Percentiles rank a stretch among this genome's conserved stretches.
phyloP scores from a whole-genome alignment of 2,113 vertebrate species.

The Cynoglossus semilaevis region DNA sequence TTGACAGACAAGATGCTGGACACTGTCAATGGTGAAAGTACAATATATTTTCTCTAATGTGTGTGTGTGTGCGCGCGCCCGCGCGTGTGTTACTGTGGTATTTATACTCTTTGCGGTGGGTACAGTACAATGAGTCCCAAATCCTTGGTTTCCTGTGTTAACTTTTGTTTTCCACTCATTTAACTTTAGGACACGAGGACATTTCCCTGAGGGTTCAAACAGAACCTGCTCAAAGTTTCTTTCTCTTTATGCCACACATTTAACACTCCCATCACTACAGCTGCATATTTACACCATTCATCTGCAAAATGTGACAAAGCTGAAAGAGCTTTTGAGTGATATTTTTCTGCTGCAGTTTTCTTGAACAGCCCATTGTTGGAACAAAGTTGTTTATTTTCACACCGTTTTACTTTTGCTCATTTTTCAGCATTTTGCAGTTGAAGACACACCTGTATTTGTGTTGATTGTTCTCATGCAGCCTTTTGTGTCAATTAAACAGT shows the following conservation, averaged over 20 bases:
- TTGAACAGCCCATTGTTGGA: not conserved
- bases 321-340: not conserved
- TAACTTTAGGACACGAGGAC: too few relatives aligned
- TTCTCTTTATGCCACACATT: constrained; percentile 1
- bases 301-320: not conserved
- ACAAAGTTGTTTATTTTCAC: not conserved
- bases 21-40: constrained; percentile 32
- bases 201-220: too few relatives aligned
- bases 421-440: constrained; percentile 16
- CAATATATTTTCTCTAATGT: constrained; percentile 35
- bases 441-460: constrained; percentile 9
- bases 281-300: not conserved
- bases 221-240: not conserved
- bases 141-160: constrained; percentile 61
- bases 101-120: constrained; percentile 85
- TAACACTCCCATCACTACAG: not conserved
- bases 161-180: constrained; percentile 14
- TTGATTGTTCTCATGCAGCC: constrained; percentile 1
- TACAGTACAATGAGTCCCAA: constrained; percentile 85
- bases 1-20: constrained; percentile 33
- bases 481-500: constrained; percentile 6
- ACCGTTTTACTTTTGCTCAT: not conserved
- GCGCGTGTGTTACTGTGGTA: constrained; percentile 74
- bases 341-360: constrained; percentile 3
- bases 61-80: constrained; percentile 19